Percentiles rank a stretch among this genome's conserved stretches.
Conservation (phyloP, 2,797 vertebrate species). For the Phataginus tetradactyla region DNA sequence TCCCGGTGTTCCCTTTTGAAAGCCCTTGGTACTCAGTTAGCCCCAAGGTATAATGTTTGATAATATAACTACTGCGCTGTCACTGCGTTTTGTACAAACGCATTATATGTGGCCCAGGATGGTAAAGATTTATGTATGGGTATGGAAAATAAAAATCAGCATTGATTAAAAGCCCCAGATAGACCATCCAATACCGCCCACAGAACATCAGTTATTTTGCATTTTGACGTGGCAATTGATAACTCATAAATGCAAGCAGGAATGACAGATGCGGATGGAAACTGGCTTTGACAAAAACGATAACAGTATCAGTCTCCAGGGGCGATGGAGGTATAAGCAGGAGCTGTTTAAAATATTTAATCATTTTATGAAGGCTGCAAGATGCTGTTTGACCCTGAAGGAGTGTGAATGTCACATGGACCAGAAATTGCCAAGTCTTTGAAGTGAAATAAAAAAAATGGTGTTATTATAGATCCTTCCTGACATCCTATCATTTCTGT, state of each 20-base stretch:
- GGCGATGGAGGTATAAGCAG: constrained; percentile 96
- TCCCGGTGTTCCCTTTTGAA: constrained; percentile 92
- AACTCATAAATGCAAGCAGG: constrained; percentile 98
- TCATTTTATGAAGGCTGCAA: constrained; percentile 99
- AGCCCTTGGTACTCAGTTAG: constrained; percentile 95
- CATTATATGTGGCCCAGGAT: constrained; percentile 95
- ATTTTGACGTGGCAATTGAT: constrained; percentile 99
- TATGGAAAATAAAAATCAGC: constrained; percentile 96
- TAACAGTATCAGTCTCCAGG: constrained; percentile 99
- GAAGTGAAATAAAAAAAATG: constrained; percentile 95
- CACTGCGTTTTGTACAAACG: constrained; percentile 93
- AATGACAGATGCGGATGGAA: constrained; percentile 99
- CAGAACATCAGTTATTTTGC: constrained; percentile 99
- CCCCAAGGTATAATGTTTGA: constrained; percentile 97
- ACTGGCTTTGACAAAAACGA: constrained; percentile 99
- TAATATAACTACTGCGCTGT: constrained; percentile 98
- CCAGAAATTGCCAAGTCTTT: constrained; percentile 98
- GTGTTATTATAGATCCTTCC: constrained; percentile 92
- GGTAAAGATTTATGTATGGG: constrained; percentile 95
- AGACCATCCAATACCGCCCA: constrained; percentile 98
- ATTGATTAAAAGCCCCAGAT: constrained; percentile 99
- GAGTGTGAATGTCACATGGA: constrained; percentile 99
- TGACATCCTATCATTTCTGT: constrained; percentile 93
- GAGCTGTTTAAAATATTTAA: constrained; percentile 99
- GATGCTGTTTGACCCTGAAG: constrained; percentile 99